Percentiles rank a stretch among this genome's conserved stretches.
These are phyloP conservation scores for Acrobasis suavella DNA, from an alignment of 2,888 invertebrate genomes.

Conservation along the genomic window DNA sequence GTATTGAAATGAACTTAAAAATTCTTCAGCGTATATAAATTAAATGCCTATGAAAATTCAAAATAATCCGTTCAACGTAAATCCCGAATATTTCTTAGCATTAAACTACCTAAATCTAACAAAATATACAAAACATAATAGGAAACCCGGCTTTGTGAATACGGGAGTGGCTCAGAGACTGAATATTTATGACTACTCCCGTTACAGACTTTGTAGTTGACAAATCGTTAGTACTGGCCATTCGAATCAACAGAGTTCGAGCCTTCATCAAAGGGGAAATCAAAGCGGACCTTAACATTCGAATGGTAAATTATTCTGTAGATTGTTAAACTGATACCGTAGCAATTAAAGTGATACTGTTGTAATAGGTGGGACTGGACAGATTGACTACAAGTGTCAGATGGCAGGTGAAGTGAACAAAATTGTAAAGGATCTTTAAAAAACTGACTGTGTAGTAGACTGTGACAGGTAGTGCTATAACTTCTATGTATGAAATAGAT, in stretches of 20 bases:
- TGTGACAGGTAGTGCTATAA: too few species aligned
- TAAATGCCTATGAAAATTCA: too few species aligned
- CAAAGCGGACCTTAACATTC: not conserved
- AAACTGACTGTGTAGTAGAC: too few species aligned
- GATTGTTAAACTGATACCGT: not conserved
- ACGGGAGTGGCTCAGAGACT: not conserved
- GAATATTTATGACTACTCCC: conserved; percentile 11
- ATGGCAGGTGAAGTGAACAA: too few species aligned
- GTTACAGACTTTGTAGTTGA: conserved; percentile 10
- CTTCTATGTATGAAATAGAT: too few species aligned
- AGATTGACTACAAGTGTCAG: too few species aligned
- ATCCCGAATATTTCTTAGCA: too few species aligned
- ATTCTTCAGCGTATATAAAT: too few species aligned
- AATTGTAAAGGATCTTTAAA: too few species aligned
- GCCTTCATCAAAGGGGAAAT: conserved; percentile 11
- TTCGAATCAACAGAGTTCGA: conserved; percentile 3
- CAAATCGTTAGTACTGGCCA: conserved; percentile 18
- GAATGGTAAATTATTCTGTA: conserved; percentile 2
- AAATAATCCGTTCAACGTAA: too few species aligned
- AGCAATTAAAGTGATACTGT: not conserved
- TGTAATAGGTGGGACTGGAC: too few species aligned
- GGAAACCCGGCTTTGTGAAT: conserved; percentile 12
- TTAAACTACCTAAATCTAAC: not conserved
- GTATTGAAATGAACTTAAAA: too few species aligned
- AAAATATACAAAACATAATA: conserved; percentile 6